A percentile compares a stretch with the other conserved stretches of the same genome.
Evolutionary conservation across 1,140 invertebrate genomes (phyloP).

Genomic region (Panulirus ornatus): DNA sequence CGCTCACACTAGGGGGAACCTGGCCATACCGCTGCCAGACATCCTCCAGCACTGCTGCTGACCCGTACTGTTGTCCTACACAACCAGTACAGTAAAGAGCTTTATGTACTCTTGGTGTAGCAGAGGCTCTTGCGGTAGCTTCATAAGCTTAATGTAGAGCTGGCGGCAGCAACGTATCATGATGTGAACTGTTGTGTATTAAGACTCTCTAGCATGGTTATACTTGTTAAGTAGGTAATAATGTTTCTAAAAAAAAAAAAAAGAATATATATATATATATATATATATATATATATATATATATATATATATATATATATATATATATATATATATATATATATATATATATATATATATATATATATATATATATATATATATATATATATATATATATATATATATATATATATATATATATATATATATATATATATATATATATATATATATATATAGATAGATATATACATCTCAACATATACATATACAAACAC

Average conservation of each 20-base stretch:
- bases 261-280: too few relatives aligned
- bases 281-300: conserved; percentile 36
- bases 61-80: background rate
- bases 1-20: background rate
- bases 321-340: conserved; percentile 41
- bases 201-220: background rate
- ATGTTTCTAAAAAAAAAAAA: conserved; percentile 17
- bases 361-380: conserved; percentile 41
- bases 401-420: conserved; percentile 52
- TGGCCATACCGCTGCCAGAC: too few relatives aligned
- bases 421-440: conserved; percentile 46
- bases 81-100: background rate
- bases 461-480: too few relatives aligned
- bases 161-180: background rate
- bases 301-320: conserved; percentile 41
- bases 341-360: conserved; percentile 41
- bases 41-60: background rate
- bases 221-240: background rate
- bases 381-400: conserved; percentile 34
- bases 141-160: background rate
- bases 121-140: background rate
- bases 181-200: background rate
- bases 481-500: too few relatives aligned
- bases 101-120: background rate
- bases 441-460: too few relatives aligned